phyloP scores from a whole-genome alignment of 2,888 invertebrate species.

The Synanthedon tipuliformis region DNA sequence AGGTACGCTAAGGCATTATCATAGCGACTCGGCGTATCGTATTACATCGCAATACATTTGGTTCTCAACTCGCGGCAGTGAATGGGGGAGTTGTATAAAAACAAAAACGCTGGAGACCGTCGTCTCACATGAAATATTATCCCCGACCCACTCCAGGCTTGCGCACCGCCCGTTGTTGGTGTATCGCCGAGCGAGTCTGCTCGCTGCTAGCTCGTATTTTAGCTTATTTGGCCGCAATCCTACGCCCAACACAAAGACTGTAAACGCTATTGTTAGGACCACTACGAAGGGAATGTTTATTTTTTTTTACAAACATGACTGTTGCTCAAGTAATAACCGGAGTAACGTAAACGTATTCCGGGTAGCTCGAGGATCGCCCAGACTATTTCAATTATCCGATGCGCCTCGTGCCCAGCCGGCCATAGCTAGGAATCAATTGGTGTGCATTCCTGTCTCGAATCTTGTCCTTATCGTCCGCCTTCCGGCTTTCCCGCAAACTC shows the following conservation, averaged over 20 bases:
- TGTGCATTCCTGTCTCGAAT: constrained; percentile 32
- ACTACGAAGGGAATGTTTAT: background rate
- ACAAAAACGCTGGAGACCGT: constrained; percentile 13
- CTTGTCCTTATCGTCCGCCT: constrained; percentile 26
- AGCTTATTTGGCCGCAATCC: constrained; percentile 20
- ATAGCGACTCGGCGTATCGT: constrained; percentile 22
- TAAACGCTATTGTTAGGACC: constrained; percentile 1
- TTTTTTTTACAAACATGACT: background rate
- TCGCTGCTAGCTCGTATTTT: constrained; percentile 16
- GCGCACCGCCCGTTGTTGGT: background rate
- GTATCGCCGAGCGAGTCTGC: constrained; percentile 6
- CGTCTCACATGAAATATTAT: constrained; percentile 29
- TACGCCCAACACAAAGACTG: constrained; percentile 8
- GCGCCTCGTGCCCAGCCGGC: constrained; percentile 12
- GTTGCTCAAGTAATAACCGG: background rate
- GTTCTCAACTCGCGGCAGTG: constrained; percentile 9
- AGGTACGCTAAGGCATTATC: constrained; percentile 11
- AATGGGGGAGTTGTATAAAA: constrained; percentile 20
- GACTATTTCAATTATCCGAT: constrained; percentile 47
- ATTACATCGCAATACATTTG: constrained; percentile 21
- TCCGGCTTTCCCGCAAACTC: constrained; percentile 9
- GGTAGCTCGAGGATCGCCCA: constrained; percentile 10
- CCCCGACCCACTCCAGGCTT: constrained; percentile 10
- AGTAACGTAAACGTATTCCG: no score
- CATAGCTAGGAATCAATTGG: constrained; percentile 28